Evolutionary conservation across 1,140 invertebrate species (phyloP), one percentile per base, ranked within the genome.

Genomic region (Asbolus verrucosus): DNA sequence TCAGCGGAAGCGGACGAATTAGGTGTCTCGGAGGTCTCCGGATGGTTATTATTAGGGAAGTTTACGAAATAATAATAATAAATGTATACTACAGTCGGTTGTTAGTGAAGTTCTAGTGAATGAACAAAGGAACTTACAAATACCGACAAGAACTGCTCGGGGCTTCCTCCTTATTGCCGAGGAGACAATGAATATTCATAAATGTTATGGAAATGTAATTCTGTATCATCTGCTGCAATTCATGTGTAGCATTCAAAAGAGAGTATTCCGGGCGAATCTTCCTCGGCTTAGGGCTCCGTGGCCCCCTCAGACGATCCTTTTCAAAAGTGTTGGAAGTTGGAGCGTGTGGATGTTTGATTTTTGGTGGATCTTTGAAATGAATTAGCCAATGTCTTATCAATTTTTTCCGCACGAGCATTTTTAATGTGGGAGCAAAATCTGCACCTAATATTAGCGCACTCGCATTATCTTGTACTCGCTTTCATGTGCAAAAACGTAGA

Each of bases 61-160:
- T 46, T 46, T 46, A 46, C 41, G n/a, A 46, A 46, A 46, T 46
- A 46, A 46, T 46, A 39, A 39, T 39, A 46, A 46, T 46, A 46
- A 46, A 46, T 46, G 41, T 46, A 16, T 46, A 46, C n/a, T 46
- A 14, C 41, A 19, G 24, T 3, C 24, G 24, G 41, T 46, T 46
- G 41, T 46, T 46, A 46, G 41, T 46, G 16, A 46, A 46, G 15
- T 46, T 46, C 18, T 14, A 6, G n/a, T n/a, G n/a, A n/a, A n/a
- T n/a, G 41, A 18, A 54, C 46, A 54, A 54, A 54, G 46, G 19
- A 54, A 54, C 21, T 54, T 30, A 24, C 46, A 54, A 54, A 54
- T 54, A n/a, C 11, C 21, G 46, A 54, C 46, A 54, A 54, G 41
- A 46, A 46, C 15, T 18, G 41, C 41, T 46, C 18, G 15, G 41